These are phyloP conservation scores for Erebia palarica DNA, from an alignment of 2,888 invertebrate genomes.

Conservation along the genomic window DNA sequence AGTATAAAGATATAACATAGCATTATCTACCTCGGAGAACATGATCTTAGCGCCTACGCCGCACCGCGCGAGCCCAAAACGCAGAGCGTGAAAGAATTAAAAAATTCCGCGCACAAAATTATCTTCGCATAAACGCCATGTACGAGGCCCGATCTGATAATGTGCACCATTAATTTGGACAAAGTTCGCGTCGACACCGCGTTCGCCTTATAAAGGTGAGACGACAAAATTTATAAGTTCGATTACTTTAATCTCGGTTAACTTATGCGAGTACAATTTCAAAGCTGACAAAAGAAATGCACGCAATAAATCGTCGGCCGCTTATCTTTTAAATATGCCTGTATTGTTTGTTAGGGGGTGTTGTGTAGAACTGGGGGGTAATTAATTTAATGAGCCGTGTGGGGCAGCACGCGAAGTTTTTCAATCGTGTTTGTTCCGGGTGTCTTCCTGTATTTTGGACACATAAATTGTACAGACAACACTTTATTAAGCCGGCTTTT, in stretches of 20 bases:
- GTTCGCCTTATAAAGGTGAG: constrained; percentile 80
- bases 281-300: constrained; percentile 83
- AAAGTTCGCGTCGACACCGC: constrained; percentile 81
- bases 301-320: constrained; percentile 75
- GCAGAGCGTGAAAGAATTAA: constrained; percentile 62
- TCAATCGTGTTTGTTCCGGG: constrained; percentile 61
- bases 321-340: constrained; percentile 77
- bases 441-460: constrained; percentile 61
- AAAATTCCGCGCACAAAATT: constrained; percentile 75
- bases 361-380: constrained; percentile 70
- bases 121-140: constrained; percentile 82
- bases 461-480: constrained; percentile 53
- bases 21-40: constrained; percentile 37
- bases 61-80: constrained; percentile 47
- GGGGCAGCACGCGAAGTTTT: constrained; percentile 69
- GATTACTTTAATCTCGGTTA: constrained; percentile 83
- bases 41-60: constrained; percentile 49
- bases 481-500: constrained; percentile 12
- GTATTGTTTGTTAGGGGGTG: constrained; percentile 74
- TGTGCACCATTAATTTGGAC: constrained; percentile 81
- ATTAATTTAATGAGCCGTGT: constrained; percentile 79
- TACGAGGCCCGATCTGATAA: constrained; percentile 80
- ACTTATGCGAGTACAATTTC: constrained; percentile 83
- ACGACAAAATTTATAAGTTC: constrained; percentile 83
- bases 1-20: constrained; percentile 26